A percentile compares a stretch with the other conserved stretches of the same genome.
phyloP scores from a whole-genome alignment of 1,140 invertebrate species.

The Oryctes rhinoceros region DNA sequence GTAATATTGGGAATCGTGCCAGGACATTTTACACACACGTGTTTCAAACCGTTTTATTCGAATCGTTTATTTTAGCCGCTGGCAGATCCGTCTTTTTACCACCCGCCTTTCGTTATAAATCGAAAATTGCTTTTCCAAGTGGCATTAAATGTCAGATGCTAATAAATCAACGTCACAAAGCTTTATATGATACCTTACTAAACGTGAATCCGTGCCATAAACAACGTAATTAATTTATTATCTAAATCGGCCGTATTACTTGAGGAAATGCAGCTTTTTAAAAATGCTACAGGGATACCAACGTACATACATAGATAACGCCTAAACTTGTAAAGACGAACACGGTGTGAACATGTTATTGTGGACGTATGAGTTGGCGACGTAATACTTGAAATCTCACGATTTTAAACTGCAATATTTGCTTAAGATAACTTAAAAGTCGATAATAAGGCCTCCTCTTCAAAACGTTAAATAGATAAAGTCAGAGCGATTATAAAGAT shows the following conservation, averaged over 20 bases:
- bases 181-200: not conserved
- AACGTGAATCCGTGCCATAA: not conserved
- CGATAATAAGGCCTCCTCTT: not conserved
- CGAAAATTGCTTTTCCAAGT: conserved; percentile 34
- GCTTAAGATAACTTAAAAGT: not conserved
- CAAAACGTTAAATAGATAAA: not conserved
- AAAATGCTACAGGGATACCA: too few relatives aligned
- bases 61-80: conserved; percentile 25
- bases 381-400: too few relatives aligned
- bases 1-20: conserved; percentile 39
- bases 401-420: too few relatives aligned
- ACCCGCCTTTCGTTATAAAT: conserved; percentile 6
- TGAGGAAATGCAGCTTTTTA: conserved; percentile 10
- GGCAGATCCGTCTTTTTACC: conserved; percentile 33
- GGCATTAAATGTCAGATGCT: conserved; percentile 27
- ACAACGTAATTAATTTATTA: conserved; percentile 16
- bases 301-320: too few relatives aligned
- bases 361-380: too few relatives aligned
- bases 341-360: too few relatives aligned
- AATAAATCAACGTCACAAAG: conserved; percentile 25
- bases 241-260: not conserved
- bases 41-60: conserved; percentile 38
- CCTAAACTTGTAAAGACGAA: too few relatives aligned
- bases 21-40: conserved; percentile 32
- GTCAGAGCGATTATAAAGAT: not conserved